Base-by-base conservation (phyloP, 2,888 invertebrate species). In the Sceliomorpha sp. region DNA sequence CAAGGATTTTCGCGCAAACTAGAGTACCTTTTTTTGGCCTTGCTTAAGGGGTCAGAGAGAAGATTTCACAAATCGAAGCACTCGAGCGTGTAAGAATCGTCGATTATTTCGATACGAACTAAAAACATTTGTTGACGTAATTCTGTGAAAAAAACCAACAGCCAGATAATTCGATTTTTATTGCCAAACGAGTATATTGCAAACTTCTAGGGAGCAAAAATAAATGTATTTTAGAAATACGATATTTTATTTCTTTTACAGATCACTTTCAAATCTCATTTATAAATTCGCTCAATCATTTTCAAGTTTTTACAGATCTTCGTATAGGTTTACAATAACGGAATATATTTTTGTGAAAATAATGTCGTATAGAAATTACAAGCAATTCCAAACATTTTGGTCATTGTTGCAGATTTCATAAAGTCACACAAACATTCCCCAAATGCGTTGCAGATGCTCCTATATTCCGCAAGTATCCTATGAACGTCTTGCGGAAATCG, bases 21-120 rank as follows among this genome's bases (percentile, higher is more conserved):
- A n/a, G n/a, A 37, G 63, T 64, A 64, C 63, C 60, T 47, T 42
- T 51, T 60, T 40, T 53, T 45, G 48, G 64, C 55, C 62, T 69
- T 62, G 67, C 67, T 74, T 55, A 53, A 37, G 59, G 31, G 68
- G 55, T 64, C 69, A 68, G 71, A 64, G 64, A 42, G 62, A 53
- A 64, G 68, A 77, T 76, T 76, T 48, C 62, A 56, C 47, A 42
- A 69, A 75, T 42, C 72, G 72, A 58, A 44, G 66, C 75, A 50
- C 64, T 73, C 56, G 37, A 67, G 45, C 47, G 60, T 34, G 44
- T 36, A 44, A 60, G 42, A 36, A 34, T 9, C 47, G 24, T 42
- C 34, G 44, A 60, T 24, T 50, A 37, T 50, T 60, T 60, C 50
- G 36, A 59, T 34, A 27, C 42, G 42, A 59, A 59, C 42, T 42